Evolutionary conservation across 2,888 invertebrate species (phyloP).

Genomic region (Drosophila suboccidentalis): DNA sequence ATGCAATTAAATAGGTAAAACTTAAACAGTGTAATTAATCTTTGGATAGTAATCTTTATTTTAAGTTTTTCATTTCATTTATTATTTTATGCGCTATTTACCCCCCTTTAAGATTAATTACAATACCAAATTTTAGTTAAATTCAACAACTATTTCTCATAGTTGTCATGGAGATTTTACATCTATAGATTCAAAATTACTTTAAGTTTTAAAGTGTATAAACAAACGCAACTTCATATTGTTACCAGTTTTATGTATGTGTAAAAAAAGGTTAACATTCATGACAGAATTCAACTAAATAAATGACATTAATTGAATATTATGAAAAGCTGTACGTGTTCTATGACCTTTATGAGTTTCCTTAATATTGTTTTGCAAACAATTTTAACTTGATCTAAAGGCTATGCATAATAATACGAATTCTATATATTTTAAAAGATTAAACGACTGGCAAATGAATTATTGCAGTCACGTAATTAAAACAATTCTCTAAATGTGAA

Average conservation of each 20-base stretch:
- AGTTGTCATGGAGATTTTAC: no score
- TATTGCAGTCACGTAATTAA: conserved; percentile 69
- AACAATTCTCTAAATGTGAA: conserved; percentile 60
- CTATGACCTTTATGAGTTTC: conserved; percentile 16
- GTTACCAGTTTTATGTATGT: background rate
- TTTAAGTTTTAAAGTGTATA: background rate
- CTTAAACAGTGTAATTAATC: conserved; percentile 5
- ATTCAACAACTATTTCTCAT: no score
- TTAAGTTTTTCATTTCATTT: background rate
- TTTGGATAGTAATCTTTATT: background rate
- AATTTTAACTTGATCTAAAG: conserved; percentile 29
- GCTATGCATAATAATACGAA: conserved; percentile 33
- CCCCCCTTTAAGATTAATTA: no score
- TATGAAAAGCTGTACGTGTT: conserved; percentile 42
- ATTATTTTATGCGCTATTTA: background rate
- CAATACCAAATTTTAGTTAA: no score
- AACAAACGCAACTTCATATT: background rate
- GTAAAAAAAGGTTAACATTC: background rate
- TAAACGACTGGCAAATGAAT: conserved; percentile 35
- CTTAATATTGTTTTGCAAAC: conserved; percentile 23
- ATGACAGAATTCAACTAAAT: background rate
- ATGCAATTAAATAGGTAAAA: background rate
- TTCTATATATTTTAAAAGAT: conserved; percentile 31
- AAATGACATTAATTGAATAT: conserved; percentile 7
- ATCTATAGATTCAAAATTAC: background rate